Evolutionary conservation across 2,888 invertebrate genomes (phyloP).

Genomic region (Entomobrya proxima): DNA sequence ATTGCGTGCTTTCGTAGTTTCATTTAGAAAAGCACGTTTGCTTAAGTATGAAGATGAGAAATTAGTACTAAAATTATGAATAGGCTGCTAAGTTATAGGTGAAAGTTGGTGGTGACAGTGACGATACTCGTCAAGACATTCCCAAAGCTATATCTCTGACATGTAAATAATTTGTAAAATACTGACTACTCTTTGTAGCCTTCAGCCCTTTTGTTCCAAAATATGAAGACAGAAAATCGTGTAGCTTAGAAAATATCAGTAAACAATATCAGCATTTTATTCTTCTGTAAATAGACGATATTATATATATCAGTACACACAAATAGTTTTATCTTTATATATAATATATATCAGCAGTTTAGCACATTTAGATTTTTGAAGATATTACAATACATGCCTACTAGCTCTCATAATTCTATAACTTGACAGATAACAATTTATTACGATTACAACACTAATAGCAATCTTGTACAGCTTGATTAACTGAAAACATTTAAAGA

Average conservation of each 20-base stretch:
- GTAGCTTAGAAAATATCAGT: not conserved
- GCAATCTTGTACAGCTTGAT: no score
- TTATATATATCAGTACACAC: not conserved
- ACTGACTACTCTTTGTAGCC: not conserved
- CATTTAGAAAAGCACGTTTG: no score
- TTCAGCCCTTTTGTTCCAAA: not conserved
- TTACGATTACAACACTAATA: no score
- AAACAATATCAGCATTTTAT: slow-evolving; percentile 1
- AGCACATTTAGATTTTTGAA: no score
- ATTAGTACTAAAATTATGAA: not conserved
- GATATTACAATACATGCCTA: no score
- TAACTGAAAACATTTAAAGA: no score
- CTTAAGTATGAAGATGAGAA: no score
- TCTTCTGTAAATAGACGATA: no score
- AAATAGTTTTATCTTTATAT: not conserved
- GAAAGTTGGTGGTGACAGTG: not conserved
- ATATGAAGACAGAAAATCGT: not conserved
- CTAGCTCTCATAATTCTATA: no score
- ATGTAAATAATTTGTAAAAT: not conserved
- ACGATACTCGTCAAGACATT: slow-evolving; percentile 15
- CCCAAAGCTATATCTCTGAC: not conserved
- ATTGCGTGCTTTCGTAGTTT: no score
- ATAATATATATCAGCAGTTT: not conserved
- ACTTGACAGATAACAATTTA: no score
- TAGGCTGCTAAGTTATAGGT: no score